Base-by-base conservation (phyloP, 1,140 invertebrate genomes). In the Philotrypesis tridentata region DNA sequence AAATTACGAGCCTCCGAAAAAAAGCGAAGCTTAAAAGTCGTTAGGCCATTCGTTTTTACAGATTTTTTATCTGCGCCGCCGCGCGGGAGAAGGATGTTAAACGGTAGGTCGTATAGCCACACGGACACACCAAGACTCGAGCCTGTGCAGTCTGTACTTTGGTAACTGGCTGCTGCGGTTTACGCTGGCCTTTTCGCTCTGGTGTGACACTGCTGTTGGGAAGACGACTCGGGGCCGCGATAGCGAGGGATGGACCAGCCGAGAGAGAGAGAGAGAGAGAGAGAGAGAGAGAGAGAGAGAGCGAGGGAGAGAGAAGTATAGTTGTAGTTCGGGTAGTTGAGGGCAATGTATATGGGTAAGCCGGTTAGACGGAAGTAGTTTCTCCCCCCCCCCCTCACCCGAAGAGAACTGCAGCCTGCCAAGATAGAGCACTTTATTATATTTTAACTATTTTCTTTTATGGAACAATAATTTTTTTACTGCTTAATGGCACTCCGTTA, bases 21-120 rank as follows among this genome's bases (percentile, higher is more conserved):
- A 17, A 48, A 29, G 8, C n/a, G 8, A 25, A 23, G 63, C n/a
- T 27, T 77, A 43, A 78, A 79, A 71, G 33, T 43, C 5, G 67
- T 14, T 40, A 7, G 25, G 67, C 48, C 61, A 63, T 80, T 80
- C 61, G 48, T 73, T 80, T 80, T 73, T 80, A 80, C 72, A 73
- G 63, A 73, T 72, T 63, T 73, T 80, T 73, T 73, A 80, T 80
- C 55, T 61, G n/a, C 48, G 14, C 8, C 48, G 14, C 8, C 0
- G 60, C 25, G 12, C 25, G 75, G 9, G 17, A n/a, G n/a, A 43
- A n/a, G 5, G 40, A 78, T 70, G 76, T 70, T 78, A 78, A 78
- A 78, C n/a, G 65, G 27, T 55, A 5, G 48, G 48, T 65, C 61
- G 61, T 65, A 65, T 29, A n/a, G n/a, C n/a, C n/a, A 27, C 25